Evolutionary conservation across 2,797 vertebrate genomes (phyloP).

Genomic region (Oryzias sinensis): DNA sequence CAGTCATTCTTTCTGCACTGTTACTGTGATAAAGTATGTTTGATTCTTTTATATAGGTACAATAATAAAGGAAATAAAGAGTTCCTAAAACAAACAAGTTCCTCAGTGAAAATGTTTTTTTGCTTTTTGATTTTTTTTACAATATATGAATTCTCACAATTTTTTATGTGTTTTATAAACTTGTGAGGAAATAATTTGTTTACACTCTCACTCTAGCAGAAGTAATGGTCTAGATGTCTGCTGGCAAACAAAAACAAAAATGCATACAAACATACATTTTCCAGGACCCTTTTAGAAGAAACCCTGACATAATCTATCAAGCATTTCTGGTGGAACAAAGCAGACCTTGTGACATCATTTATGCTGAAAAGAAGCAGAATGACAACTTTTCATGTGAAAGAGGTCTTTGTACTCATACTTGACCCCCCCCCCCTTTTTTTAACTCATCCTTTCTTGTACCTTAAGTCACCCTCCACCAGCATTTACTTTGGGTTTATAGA

Average conservation of each 20-base stretch:
- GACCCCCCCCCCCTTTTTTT: slow-evolving; percentile 14
- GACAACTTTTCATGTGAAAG: slow-evolving; percentile 39
- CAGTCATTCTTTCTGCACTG: too few species aligned
- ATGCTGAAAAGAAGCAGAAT: slow-evolving; percentile 27
- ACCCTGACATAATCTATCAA: slow-evolving; percentile 21
- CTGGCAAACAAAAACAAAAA: not conserved
- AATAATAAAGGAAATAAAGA: too few species aligned
- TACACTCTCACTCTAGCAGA: too few species aligned
- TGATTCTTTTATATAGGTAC: too few species aligned
- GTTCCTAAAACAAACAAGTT: too few species aligned
- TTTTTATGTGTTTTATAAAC: too few species aligned
- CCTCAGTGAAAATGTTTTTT: too few species aligned
- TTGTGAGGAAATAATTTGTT: too few species aligned
- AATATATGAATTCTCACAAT: too few species aligned
- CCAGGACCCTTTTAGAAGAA: slow-evolving; percentile 22
- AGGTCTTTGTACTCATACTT: slow-evolving; percentile 39
- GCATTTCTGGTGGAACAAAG: slow-evolving; percentile 29
- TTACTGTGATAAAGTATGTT: too few species aligned
- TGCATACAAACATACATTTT: not conserved
- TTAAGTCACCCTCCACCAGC: not conserved
- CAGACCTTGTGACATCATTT: slow-evolving; percentile 34
- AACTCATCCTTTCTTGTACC: slow-evolving; percentile 8
- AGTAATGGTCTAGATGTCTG: not conserved
- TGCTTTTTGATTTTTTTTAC: too few species aligned
- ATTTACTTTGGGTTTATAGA: slow-evolving; percentile 7